A percentile compares a stretch with the other conserved stretches of the same genome.
phyloP scores from a whole-genome alignment of 2,797 vertebrate genomes.

The Glyptemys insculpta region DNA sequence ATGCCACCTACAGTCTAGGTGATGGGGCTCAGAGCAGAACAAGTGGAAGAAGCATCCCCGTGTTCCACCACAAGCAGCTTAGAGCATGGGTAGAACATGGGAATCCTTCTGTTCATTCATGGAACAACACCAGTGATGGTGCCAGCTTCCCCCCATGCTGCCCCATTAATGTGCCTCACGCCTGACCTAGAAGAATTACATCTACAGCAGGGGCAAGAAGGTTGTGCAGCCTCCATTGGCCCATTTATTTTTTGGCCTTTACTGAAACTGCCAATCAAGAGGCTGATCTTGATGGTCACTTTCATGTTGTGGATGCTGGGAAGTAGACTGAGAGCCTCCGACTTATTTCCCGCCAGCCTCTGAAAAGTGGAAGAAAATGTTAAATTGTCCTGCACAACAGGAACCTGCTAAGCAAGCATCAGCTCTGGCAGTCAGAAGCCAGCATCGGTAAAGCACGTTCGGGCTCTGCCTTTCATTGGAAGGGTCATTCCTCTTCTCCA shows the following conservation, averaged over 20 bases:
- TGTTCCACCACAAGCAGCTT: neutral
- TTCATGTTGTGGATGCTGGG: neutral
- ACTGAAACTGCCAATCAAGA: neutral
- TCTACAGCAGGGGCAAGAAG: neutral
- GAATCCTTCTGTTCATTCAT: neutral
- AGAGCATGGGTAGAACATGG: neutral
- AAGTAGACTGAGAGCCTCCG: neutral
- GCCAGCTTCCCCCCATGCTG: neutral
- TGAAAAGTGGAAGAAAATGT: neutral
- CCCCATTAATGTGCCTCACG: neutral
- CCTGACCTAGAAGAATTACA: neutral
- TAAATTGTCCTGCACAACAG: neutral
- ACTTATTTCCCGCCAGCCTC: neutral
- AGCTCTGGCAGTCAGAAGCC: neutral
- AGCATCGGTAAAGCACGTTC: neutral
- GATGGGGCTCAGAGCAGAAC: neutral
- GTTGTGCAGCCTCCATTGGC: neutral
- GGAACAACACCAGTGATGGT: neutral
- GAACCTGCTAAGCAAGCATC: neutral
- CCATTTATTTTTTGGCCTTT: neutral
- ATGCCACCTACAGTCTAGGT: neutral
- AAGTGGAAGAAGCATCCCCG: neutral
- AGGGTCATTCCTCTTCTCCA: neutral
- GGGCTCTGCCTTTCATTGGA: neutral
- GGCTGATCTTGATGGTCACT: rapidly evolving